Conservation (phyloP, 1,140 invertebrate genomes). For the Whitmania pigra region DNA sequence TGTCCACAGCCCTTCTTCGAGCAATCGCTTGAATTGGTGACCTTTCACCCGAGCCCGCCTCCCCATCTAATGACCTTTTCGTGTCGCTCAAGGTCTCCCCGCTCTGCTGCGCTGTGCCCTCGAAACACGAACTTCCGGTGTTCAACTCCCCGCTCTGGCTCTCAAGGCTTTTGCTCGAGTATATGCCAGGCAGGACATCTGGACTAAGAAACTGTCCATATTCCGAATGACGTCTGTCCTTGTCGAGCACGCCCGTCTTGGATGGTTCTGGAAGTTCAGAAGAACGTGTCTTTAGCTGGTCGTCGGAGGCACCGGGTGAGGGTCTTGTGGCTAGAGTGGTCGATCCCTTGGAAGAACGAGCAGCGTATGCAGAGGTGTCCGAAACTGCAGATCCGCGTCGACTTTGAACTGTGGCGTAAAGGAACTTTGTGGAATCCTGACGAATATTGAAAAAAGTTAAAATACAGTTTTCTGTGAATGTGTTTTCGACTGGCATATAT, state of each 20-base stretch:
- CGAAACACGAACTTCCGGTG: not conserved
- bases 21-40: not conserved
- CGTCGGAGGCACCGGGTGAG: no score
- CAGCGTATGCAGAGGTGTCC: not conserved
- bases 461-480: no score
- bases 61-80: not conserved
- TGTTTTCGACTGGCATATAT: no score
- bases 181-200: not conserved
- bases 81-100: not conserved
- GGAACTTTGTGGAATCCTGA: conserved; percentile 3
- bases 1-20: conserved; percentile 64
- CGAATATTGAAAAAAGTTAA: not conserved
- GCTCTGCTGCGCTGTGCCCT: not conserved
- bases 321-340: not conserved
- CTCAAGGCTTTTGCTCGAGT: not conserved
- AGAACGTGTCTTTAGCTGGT: no score
- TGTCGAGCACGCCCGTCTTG: not conserved
- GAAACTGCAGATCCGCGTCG: not conserved
- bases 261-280: no score
- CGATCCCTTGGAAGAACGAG: not conserved
- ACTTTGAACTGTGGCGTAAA: not conserved
- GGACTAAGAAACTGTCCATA: conserved; percentile 6
- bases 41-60: not conserved
- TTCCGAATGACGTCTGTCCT: conserved; percentile 5
- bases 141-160: not conserved